phyloP scores from a whole-genome alignment of 2,888 invertebrate genomes.

The Tetramorium bicarinatum region DNA sequence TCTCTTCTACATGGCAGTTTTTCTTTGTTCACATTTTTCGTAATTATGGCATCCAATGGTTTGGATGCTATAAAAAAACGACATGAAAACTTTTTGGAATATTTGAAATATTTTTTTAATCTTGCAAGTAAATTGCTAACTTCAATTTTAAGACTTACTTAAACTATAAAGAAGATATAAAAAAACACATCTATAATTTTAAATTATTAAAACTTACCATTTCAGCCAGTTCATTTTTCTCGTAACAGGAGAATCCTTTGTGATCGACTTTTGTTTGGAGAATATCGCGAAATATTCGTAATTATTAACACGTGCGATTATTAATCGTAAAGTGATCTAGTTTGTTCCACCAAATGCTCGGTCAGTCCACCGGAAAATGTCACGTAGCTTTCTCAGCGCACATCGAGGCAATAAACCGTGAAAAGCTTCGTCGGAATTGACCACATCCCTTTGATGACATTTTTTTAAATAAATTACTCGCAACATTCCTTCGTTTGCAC shows the following conservation, averaged over 20 bases:
- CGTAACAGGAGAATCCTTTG: background rate
- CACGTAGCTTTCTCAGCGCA: slow-evolving; percentile 29
- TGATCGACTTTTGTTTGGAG: background rate
- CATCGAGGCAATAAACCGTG: slow-evolving; percentile 55
- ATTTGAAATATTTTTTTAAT: too few relatives aligned
- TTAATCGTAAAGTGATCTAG: slow-evolving; percentile 39
- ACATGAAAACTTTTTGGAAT: background rate
- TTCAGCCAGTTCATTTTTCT: background rate
- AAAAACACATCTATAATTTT: background rate
- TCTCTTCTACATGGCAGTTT: background rate
- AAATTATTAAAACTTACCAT: slow-evolving; percentile 6
- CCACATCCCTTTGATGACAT: slow-evolving; percentile 43
- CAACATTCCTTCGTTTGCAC: slow-evolving; percentile 49
- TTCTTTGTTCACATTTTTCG: background rate
- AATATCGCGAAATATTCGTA: slow-evolving; percentile 1
- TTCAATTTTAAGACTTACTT: background rate
- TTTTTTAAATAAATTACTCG: slow-evolving; percentile 54
- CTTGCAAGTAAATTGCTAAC: background rate
- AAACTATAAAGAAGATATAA: background rate
- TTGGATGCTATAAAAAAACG: slow-evolving; percentile 15
- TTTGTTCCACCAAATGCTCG: slow-evolving; percentile 36
- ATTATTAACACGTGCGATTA: slow-evolving; percentile 31
- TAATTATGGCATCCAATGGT: background rate
- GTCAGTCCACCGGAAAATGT: slow-evolving; percentile 44
- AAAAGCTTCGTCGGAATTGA: slow-evolving; percentile 60